Evolutionary conservation across 1,140 invertebrate genomes (phyloP).

Genomic region (Cephus cinctus): DNA sequence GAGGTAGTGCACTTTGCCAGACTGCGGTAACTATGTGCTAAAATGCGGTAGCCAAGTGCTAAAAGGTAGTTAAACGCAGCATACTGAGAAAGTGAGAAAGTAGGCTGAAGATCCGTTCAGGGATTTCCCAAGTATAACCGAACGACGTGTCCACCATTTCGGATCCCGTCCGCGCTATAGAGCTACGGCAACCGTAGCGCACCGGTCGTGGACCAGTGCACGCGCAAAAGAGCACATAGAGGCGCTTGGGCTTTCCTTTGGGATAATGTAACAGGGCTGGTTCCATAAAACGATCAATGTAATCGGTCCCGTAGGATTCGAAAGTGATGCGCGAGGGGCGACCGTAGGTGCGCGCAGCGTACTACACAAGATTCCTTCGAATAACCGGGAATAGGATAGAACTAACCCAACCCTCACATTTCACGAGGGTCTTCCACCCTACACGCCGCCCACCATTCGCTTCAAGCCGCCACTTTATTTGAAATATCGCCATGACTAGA

Average conservation of each 20-base stretch:
- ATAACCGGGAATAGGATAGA: slow-evolving; percentile 12
- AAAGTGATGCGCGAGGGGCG: background rate
- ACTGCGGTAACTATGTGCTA: too few relatives aligned
- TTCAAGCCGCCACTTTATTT: slow-evolving; percentile 24
- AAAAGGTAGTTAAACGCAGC: too few relatives aligned
- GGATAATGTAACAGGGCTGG: slow-evolving; percentile 26
- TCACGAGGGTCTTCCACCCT: slow-evolving; percentile 12
- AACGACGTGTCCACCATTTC: too few relatives aligned
- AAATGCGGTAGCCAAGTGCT: too few relatives aligned
- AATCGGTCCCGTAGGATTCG: slow-evolving; percentile 24
- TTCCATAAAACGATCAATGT: slow-evolving; percentile 38
- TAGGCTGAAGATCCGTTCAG: too few relatives aligned
- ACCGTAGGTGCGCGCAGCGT: background rate
- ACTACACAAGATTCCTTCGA: background rate
- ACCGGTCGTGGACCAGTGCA: too few relatives aligned
- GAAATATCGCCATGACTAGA: slow-evolving; percentile 36
- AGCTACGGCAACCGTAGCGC: too few relatives aligned
- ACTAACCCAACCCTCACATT: slow-evolving; percentile 16
- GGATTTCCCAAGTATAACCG: too few relatives aligned
- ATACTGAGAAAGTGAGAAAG: too few relatives aligned
- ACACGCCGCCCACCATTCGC: background rate
- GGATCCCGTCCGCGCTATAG: too few relatives aligned
- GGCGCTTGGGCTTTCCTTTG: background rate
- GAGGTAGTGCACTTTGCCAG: too few relatives aligned
- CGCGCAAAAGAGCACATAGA: too few relatives aligned